Evolutionary conservation across 2,797 vertebrate genomes (phyloP), one percentile per base, ranked within the genome.

Genomic region (Gobio occitaniae): DNA sequence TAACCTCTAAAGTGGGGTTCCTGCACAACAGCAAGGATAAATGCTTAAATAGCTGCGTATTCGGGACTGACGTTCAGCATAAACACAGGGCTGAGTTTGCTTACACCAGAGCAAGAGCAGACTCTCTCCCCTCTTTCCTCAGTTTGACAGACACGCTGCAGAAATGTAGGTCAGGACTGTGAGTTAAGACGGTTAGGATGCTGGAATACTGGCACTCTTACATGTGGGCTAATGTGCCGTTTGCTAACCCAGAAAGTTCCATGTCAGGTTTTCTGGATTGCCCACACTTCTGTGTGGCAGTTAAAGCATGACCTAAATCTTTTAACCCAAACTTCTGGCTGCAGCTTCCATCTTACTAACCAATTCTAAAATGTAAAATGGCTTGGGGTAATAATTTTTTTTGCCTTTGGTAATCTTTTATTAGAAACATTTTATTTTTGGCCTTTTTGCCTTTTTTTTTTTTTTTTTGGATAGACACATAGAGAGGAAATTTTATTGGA

Each of bases 271-370:
- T 96, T 96, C 88, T 69, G 61, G 91, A 84, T 88, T 63, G 69
- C 93, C 82, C 77, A 32, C 25, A 88, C 88, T 91, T 89, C 93
- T 94, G 92, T 94, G 92, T 94, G 91, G 91, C 91, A 92, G 92
- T 94, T 94, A 92, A 93, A 94, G 92, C 92, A 85, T 95, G 95
- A 96, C 95, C 95, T 94, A 96, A 95, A 96, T 96, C 95, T 91
- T 94, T 95, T 95, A 95, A 95, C 94, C 93, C 91, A 94, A 95
- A 95, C 94, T 94, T 93, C 93, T 93, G 91, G 69, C 83, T 85
- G 48, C 17, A 65, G 80, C 81, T 78, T 79, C 71, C 87, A 80
- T 86, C 89, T 84, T 90, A 89, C 89, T 92, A 92, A 92, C 90
- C 92, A 89, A 93, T 91, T 93, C 83, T 88, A 91, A 89, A 88